Evolutionary conservation across 1,140 invertebrate species (phyloP).

Genomic region (Drosophila yakuba): DNA sequence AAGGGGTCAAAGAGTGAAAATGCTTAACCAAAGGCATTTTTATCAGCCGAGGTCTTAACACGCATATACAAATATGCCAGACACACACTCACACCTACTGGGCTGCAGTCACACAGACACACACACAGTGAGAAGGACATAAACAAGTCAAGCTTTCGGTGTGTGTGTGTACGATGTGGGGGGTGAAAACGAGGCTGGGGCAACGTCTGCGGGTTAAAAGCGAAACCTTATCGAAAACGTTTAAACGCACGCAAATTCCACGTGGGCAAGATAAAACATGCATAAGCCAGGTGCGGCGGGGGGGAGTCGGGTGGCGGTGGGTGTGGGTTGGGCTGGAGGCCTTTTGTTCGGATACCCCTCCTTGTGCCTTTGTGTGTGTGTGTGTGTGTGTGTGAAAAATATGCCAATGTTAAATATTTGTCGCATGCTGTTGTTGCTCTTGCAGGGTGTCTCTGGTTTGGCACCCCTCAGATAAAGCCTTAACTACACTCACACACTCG

Average conservation of each 20-base stretch:
- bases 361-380: constrained; percentile 46
- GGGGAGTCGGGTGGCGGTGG: constrained; percentile 16
- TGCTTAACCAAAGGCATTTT: constrained; percentile 76
- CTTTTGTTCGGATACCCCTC: constrained; percentile 8
- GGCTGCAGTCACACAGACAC: constrained; percentile 9
- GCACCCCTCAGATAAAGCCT: constrained; percentile 76
- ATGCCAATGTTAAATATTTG: constrained; percentile 83
- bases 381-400: constrained; percentile 70
- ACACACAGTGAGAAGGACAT: constrained; percentile 23
- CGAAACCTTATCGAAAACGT: constrained; percentile 81
- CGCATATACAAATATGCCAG: constrained; percentile 76
- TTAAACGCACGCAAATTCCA: constrained; percentile 82
- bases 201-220: constrained; percentile 75
- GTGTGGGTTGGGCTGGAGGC: constrained; percentile 32
- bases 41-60: constrained; percentile 80
- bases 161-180: constrained; percentile 8
- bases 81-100: constrained; percentile 29
- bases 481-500: constrained; percentile 62
- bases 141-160: constrained; percentile 41
- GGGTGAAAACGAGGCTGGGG: constrained; percentile 21
- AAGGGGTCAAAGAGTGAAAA: constrained; percentile 65
- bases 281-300: constrained; percentile 61
- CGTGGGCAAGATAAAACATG: constrained; percentile 81
- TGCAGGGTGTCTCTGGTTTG: constrained; percentile 59
- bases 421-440: constrained; percentile 61